Base-by-base conservation (phyloP, 2,888 invertebrate genomes). In the Eledona agricola region DNA sequence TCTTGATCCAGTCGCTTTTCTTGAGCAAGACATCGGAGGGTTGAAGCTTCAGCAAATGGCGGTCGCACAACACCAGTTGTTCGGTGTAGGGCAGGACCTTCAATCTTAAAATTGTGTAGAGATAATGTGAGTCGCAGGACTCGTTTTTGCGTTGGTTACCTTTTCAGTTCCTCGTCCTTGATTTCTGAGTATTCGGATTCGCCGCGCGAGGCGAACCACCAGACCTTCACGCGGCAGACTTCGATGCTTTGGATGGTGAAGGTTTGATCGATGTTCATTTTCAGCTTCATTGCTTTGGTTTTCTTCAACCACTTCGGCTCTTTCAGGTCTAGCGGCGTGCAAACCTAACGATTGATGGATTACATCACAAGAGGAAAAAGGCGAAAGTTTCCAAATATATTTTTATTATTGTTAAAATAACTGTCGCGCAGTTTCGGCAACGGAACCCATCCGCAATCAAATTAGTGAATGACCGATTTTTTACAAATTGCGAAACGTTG, bases 41-140 rank as follows among this genome's bases (percentile, higher is more conserved):
- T 51, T 85, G 84, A 62, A 93, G 83, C 49, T 86, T 86, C 70
- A 96, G 86, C 75, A 89, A 89, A 75, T 89, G 90, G 56, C 93
- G 83, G 77, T 96, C 95, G 45, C 93, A 91, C 28, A 96, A 87
- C 79, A 96, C 94, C 62, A 93, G 81, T 60, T 92, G 87, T 70
- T 93, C 93, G 10, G 54, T 13, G 23, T 32, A 54, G 26, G 49
- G 43, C 57, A 96, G 77, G 57, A 91, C 81, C 72, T 90, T 90
- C 37, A 96, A 78, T 66, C 90, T 83, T 63, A 43, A 75, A 70
- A 54, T 31, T 26, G 4, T 16, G 10, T 20, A 2, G n/a, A 11
- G n/a, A 4, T 20, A 20, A 6, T 11, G 12, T 11, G 19, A 13
- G 9, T 20, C 1, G 16, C 13, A 20, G 6, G 11, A n/a, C 19